phyloP scores from a whole-genome alignment of 2,113 vertebrate genomes.

The Gavialis gangeticus region DNA sequence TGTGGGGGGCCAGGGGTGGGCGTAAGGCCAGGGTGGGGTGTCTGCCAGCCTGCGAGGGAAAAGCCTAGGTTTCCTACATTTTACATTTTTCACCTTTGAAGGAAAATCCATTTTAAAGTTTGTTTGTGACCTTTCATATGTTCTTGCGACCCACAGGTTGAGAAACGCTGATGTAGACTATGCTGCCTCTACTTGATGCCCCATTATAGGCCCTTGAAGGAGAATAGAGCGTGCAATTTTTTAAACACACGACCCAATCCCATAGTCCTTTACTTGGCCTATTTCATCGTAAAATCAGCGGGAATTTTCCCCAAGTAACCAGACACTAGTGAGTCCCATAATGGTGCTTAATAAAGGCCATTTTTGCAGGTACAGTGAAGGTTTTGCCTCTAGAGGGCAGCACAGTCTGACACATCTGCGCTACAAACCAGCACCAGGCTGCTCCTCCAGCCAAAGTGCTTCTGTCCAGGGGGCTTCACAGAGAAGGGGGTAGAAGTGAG shows the following conservation, averaged over 20 bases:
- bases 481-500: background rate
- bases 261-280: background rate
- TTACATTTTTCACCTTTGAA: too few relatives aligned
- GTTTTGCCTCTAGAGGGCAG: slow-evolving; percentile 71
- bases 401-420: slow-evolving; percentile 52
- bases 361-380: background rate
- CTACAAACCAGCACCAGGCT: fast-evolving
- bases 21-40: too few relatives aligned
- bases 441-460: background rate
- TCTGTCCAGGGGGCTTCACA: background rate
- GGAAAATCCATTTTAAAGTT: too few relatives aligned
- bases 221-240: background rate
- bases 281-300: background rate
- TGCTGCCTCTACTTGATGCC: background rate
- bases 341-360: background rate
- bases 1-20: too few relatives aligned
- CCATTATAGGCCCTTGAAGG: background rate
- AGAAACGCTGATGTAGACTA: background rate
- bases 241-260: background rate
- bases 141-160: too few relatives aligned
- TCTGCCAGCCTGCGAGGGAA: too few relatives aligned
- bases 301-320: fast-evolving
- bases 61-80: too few relatives aligned
- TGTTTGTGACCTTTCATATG: too few relatives aligned
- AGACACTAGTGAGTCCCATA: background rate